These are phyloP conservation scores for Thunnus albacares DNA, from an alignment of 2,797 vertebrate genomes.

Conservation along the genomic window DNA sequence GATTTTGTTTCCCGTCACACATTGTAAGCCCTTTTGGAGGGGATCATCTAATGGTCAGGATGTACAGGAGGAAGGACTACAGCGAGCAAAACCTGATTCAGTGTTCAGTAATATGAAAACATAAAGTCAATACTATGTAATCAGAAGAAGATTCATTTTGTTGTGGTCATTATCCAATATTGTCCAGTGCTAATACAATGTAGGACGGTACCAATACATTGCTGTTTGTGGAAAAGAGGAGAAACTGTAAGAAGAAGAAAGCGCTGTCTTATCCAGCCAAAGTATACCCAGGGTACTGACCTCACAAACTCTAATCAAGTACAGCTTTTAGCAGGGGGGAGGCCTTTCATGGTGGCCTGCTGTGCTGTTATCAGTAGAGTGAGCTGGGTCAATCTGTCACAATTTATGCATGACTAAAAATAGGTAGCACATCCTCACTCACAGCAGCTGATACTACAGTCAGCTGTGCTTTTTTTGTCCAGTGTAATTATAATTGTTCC, in stretches of 20 bases:
- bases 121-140: no score
- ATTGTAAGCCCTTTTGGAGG: no score
- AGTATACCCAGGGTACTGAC: background rate
- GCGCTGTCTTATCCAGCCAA: background rate
- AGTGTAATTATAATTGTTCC: constrained; percentile 29
- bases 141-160: background rate
- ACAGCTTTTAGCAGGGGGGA: constrained; percentile 12
- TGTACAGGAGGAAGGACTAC: no score
- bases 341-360: background rate
- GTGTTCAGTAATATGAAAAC: no score
- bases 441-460: constrained; percentile 28
- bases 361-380: constrained; percentile 34
- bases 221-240: background rate
- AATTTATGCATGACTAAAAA: constrained; percentile 39
- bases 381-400: constrained; percentile 50
- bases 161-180: background rate
- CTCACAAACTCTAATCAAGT: constrained; percentile 10
- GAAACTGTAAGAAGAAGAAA: no score
- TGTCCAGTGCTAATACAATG: background rate
- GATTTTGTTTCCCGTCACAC: no score
- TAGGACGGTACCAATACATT: background rate
- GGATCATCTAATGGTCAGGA: no score
- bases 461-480: constrained; percentile 16
- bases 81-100: no score
- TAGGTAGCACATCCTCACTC: constrained; percentile 17